Evolutionary conservation across 2,797 vertebrate species (phyloP).

Genomic region (Rhodeus uyekii): DNA sequence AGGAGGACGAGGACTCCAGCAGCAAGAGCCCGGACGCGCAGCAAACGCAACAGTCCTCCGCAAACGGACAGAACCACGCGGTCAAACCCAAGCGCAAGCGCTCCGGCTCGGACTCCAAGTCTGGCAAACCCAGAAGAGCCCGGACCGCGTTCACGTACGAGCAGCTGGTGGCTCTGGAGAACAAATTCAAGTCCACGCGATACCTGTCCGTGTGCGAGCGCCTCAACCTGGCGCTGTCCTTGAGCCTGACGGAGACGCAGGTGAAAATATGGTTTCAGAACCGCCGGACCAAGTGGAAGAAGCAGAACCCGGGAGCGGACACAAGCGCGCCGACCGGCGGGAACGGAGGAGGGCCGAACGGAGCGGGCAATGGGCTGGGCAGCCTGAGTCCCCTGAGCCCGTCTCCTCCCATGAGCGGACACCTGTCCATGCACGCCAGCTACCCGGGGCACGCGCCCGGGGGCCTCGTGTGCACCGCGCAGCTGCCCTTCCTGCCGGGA

Average conservation of each 20-base stretch:
- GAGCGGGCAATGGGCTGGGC: too few relatives aligned
- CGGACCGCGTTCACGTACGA: slow-evolving; percentile 96
- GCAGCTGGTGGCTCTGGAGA: slow-evolving; percentile 93
- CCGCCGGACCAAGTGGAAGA: slow-evolving; percentile 95
- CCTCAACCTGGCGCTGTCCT: slow-evolving; percentile 90
- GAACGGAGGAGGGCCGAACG: slow-evolving; percentile 63
- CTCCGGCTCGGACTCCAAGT: slow-evolving; percentile 92
- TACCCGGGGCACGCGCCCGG: slow-evolving; percentile 83
- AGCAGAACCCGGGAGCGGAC: slow-evolving; percentile 93
- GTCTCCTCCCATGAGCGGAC: slow-evolving; percentile 88
- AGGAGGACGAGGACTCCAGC: slow-evolving; percentile 67
- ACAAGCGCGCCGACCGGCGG: slow-evolving; percentile 87
- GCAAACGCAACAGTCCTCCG: slow-evolving; percentile 59
- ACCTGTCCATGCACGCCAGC: slow-evolving; percentile 88
- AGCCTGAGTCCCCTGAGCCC: slow-evolving; percentile 91
- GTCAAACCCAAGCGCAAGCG: slow-evolving; percentile 92
- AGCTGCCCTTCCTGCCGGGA: slow-evolving; percentile 92
- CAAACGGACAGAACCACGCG: slow-evolving; percentile 58
- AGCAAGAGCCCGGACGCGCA: slow-evolving; percentile 67
- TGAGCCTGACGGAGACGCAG: slow-evolving; percentile 93
- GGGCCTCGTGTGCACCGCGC: slow-evolving; percentile 88
- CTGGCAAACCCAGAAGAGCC: slow-evolving; percentile 89
- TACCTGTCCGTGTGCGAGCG: slow-evolving; percentile 94
- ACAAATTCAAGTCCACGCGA: slow-evolving; percentile 95
- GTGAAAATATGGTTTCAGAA: slow-evolving; percentile 98